phyloP scores from a whole-genome alignment of 2,113 vertebrate species.

The Pluvialis apricaria region DNA sequence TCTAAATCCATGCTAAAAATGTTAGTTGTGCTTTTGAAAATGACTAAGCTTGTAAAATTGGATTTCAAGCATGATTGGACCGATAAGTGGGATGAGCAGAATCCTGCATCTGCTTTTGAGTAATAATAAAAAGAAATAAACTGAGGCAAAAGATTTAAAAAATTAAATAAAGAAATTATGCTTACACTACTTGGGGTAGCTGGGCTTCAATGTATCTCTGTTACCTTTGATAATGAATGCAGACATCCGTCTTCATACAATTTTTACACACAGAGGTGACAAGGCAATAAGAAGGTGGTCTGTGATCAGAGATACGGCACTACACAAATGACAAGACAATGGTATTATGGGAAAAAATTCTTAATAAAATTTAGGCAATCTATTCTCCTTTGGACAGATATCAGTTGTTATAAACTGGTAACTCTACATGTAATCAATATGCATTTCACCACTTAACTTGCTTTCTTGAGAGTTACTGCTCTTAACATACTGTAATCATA shows the following conservation, averaged over 20 bases:
- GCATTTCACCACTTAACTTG: neutral
- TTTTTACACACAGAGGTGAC: neutral
- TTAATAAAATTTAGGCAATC: neutral
- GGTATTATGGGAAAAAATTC: neutral
- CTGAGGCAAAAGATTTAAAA: neutral
- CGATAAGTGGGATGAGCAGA: neutral
- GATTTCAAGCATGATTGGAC: neutral
- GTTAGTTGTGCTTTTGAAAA: neutral
- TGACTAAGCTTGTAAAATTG: neutral
- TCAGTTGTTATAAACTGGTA: neutral
- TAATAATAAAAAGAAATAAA: neutral
- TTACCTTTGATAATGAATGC: neutral
- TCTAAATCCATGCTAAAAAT: neutral
- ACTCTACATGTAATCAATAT: neutral
- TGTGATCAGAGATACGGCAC: too few species aligned
- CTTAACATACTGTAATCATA: neutral
- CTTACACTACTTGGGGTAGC: neutral
- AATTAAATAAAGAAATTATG: neutral
- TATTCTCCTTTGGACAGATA: neutral
- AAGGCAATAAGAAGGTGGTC: neutral
- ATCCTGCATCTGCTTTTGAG: neutral
- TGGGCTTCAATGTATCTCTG: neutral
- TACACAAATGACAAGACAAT: neutral
- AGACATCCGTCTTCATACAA: neutral
- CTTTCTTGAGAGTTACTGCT: neutral